Percentiles rank a stretch among this genome's conserved stretches.
Evolutionary conservation across 2,113 vertebrate species (phyloP).

Genomic region (Onychostoma macrolepis): DNA sequence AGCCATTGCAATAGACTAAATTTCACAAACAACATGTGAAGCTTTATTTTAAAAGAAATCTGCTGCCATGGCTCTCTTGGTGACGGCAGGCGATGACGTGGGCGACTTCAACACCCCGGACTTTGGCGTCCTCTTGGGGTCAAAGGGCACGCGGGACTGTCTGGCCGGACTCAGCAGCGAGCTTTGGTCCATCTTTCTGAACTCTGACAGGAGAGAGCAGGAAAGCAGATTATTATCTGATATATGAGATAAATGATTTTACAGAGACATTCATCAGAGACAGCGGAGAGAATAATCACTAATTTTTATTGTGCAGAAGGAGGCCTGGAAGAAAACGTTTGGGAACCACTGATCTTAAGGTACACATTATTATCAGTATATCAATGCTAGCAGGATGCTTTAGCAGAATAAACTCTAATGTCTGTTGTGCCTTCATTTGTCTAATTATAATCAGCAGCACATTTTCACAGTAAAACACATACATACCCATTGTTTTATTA

Average conservation of each 20-base stretch:
- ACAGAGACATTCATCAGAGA: too few relatives aligned
- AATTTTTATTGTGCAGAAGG: too few relatives aligned
- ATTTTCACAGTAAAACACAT: not conserved
- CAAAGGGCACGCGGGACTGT: slow-evolving; percentile 87
- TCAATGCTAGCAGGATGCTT: too few relatives aligned
- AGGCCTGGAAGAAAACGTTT: too few relatives aligned
- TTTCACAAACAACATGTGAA: not conserved
- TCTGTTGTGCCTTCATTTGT: not conserved
- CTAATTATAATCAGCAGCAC: not conserved
- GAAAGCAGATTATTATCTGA: not conserved
- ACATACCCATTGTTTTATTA: slow-evolving; percentile 82
- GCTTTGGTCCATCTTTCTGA: slow-evolving; percentile 89
- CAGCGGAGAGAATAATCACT: too few relatives aligned
- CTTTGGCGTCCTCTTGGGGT: slow-evolving; percentile 87
- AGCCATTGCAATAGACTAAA: not conserved
- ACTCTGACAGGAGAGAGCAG: slow-evolving; percentile 78
- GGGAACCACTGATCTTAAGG: too few relatives aligned
- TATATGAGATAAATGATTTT: too few relatives aligned
- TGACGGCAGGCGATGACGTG: not conserved
- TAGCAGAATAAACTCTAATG: not conserved
- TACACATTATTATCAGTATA: too few relatives aligned
- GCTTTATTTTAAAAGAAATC: slow-evolving; percentile 72
- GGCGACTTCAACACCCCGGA: slow-evolving; percentile 88
- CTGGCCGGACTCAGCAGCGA: slow-evolving; percentile 87
- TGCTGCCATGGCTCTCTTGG: slow-evolving; percentile 52